A percentile compares a stretch with the other conserved stretches of the same genome.
phyloP scores from a whole-genome alignment of 2,797 vertebrate genomes.

The Eptatretus atami region DNA sequence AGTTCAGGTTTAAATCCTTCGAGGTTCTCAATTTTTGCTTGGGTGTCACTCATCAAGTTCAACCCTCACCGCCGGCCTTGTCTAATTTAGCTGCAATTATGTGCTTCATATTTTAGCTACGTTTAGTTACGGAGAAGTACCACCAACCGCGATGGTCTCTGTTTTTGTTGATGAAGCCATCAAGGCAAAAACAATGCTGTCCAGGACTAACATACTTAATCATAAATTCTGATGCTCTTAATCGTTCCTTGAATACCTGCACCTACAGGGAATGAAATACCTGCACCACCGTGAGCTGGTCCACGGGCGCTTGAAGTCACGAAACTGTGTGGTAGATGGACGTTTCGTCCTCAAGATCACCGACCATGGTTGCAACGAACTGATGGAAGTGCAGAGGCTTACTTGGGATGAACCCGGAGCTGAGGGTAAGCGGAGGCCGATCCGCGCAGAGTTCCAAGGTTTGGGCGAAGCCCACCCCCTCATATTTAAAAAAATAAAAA shows the following conservation, averaged over 20 bases:
- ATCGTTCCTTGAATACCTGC: not conserved
- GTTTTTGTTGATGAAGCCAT: no score
- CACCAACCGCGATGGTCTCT: no score
- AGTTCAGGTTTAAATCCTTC: not conserved
- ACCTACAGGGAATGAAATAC: slow-evolving; percentile 40
- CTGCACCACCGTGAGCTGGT: slow-evolving; percentile 35
- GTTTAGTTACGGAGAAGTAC: no score
- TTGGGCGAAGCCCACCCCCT: not conserved
- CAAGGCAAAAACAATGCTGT: not conserved
- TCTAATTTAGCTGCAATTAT: no score
- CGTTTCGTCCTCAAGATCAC: slow-evolving; percentile 73
- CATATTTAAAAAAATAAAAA: no score
- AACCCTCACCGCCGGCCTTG: no score
- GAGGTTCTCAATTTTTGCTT: no score
- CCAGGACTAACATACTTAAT: not conserved
- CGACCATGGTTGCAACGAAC: slow-evolving; percentile 40
- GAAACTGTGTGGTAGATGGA: slow-evolving; percentile 69
- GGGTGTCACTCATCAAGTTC: no score
- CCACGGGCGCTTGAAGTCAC: slow-evolving; percentile 56
- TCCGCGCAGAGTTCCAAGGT: not conserved
- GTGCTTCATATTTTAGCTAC: no score
- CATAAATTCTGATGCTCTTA: not conserved
- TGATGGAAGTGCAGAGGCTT: slow-evolving; percentile 24
- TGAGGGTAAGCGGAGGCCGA: slow-evolving; percentile 19
- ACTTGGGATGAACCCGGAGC: slow-evolving; percentile 13